Evolutionary conservation across 92 coral and sea anemone genomes (phyloP), one percentile per base, ranked within the genome.

Genomic region (Epizoanthus ramosus): DNA sequence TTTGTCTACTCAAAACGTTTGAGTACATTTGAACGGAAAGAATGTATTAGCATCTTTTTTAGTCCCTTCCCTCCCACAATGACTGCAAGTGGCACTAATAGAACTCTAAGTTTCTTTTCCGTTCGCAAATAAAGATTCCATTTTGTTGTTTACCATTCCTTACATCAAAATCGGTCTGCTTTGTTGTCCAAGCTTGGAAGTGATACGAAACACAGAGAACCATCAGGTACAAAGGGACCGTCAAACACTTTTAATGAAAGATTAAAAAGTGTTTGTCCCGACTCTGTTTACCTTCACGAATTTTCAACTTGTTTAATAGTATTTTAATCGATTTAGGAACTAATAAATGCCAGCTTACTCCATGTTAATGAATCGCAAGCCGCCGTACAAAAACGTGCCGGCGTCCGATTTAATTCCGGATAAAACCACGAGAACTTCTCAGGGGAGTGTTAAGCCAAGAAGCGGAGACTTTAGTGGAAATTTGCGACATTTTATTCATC

Each of bases 401-500:
- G 24, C 84, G 25, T 2, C 23, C 31, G 22, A 50, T 35, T 60
- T 71, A 16, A 17, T 37, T 80, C 33, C 92, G 80, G 19, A 14
- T 79, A 12, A 85, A 88, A 39, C 63, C 85, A 54, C 67, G 80
- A 4, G 73, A 89, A 67, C 35, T 28, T 33, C 21, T 31, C 72
- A 43, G 19, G 7, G 71, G 43, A 25, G 31, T 22, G 71, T n/a
- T 65, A 33, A 67, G 12, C 12, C 17, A 67, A 19, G 39, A 33
- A 67, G 31, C 41, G 35, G 17, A 16, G 47, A 28, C n/a, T 33
- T 37, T n/a, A 67, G 4, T 33, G 3, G 21, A 67, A 65, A 41
- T 67, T 37, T 33, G 72, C 72, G 43, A 67, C 47, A 3, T 31
- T 67, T 67, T 33, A 67, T 67, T 67, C 72, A 33, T 28, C 43